phyloP scores from a whole-genome alignment of 2,113 vertebrate genomes.

The Hystrix cristata region DNA sequence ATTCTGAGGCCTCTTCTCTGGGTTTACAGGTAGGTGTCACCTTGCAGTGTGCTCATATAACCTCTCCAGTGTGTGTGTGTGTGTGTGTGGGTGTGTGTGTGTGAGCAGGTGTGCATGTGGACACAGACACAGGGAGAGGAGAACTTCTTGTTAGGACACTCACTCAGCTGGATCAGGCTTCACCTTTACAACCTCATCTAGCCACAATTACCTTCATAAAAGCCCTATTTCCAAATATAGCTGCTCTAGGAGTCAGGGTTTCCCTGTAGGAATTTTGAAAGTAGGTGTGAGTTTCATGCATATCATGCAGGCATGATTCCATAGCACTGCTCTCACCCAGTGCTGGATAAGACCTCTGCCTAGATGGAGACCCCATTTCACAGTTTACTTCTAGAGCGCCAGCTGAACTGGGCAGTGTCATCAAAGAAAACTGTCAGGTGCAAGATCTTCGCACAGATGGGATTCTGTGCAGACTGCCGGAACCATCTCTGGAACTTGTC shows the following conservation, averaged over 20 bases:
- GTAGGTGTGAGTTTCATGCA: no score
- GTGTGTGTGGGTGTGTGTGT: neutral
- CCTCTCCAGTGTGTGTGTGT: neutral
- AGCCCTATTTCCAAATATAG: neutral
- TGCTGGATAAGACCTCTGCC: neutral
- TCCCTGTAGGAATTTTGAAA: neutral
- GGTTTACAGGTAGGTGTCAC: no score
- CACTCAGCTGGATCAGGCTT: neutral
- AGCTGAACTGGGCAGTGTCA: neutral
- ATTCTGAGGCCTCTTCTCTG: neutral
- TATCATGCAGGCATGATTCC: no score
- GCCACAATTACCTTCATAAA: neutral
- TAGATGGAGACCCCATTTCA: neutral
- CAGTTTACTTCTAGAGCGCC: neutral
- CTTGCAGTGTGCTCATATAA: accelerated
- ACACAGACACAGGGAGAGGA: no score
- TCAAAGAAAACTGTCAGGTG: neutral
- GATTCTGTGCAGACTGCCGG: neutral
- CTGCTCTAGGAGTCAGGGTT: accelerated
- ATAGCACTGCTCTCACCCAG: no score
- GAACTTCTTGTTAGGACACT: neutral
- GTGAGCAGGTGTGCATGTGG: neutral
- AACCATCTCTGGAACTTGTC: neutral
- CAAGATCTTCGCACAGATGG: neutral
- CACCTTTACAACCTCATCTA: neutral